Conservation (phyloP, 37 sponge, comb jelly and placozoan genomes). For the Geodia barretti region DNA sequence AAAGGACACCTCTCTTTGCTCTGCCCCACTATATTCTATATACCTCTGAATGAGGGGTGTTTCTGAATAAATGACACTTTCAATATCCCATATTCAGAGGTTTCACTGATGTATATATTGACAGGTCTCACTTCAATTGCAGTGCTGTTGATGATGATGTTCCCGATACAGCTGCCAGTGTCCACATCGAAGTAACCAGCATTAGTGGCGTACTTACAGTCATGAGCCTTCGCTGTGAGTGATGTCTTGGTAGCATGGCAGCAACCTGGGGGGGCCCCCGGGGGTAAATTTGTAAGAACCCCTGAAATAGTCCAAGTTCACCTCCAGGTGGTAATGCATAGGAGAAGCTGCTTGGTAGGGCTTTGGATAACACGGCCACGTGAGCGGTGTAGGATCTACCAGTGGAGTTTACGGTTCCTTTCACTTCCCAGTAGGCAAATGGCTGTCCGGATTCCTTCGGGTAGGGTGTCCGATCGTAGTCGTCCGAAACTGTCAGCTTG, state of each 20-base stretch:
- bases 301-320: conserved; percentile 17
- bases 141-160: conserved; percentile 61
- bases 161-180: conserved; percentile 73
- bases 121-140: conserved; percentile 34
- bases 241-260: conserved; percentile 43
- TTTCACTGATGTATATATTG: no score
- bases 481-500: background rate
- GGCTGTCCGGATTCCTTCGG: background rate
- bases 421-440: conserved; percentile 3
- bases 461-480: conserved; percentile 13
- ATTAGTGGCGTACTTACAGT: conserved; percentile 84
- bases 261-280: conserved; percentile 49
- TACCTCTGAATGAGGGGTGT: no score
- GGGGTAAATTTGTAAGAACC: conserved; percentile 25
- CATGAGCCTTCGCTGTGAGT: conserved; percentile 41
- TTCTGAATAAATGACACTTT: no score
- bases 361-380: conserved; percentile 29
- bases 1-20: background rate
- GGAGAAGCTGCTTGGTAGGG: conserved; percentile 19
- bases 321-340: conserved; percentile 48
- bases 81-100: no score
- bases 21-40: no score
- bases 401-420: conserved; percentile 24
- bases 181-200: conserved; percentile 76
- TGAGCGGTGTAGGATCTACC: conserved; percentile 29